These are phyloP conservation scores for Cybosia mesomella DNA, from an alignment of 2,888 invertebrate species.

Conservation along the genomic window DNA sequence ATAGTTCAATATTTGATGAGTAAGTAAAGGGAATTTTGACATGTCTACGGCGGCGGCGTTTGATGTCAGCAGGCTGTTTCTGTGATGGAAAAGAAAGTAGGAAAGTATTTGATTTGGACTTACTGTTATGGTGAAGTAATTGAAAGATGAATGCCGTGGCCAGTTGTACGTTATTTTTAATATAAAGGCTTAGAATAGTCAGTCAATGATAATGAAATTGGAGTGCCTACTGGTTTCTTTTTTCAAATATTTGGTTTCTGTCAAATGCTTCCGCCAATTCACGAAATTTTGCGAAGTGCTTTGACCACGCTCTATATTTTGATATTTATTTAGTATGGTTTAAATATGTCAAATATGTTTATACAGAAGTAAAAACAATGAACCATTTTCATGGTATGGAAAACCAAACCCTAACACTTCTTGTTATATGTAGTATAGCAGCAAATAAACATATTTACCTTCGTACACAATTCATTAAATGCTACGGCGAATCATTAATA, in stretches of 20 bases:
- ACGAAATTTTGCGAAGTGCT: not conserved
- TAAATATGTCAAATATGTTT: not conserved
- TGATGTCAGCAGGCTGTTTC: not conserved
- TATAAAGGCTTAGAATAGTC: not conserved
- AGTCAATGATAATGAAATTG: not conserved
- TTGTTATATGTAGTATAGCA: not conserved
- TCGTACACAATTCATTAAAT: conserved; percentile 17
- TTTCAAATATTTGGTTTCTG: not conserved
- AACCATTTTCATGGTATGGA: not conserved
- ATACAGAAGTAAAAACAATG: not conserved
- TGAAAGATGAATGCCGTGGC: not conserved
- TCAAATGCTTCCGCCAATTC: not conserved
- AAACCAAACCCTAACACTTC: not conserved
- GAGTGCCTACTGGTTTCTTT: not conserved
- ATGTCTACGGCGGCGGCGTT: not conserved
- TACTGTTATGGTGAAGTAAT: conserved; percentile 4
- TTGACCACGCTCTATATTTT: too few relatives aligned
- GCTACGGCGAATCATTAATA: conserved; percentile 60
- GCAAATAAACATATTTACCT: not conserved
- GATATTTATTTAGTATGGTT: too few relatives aligned
- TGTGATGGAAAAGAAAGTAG: not conserved
- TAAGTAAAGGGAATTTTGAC: conserved; percentile 5
- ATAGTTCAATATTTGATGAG: conserved; percentile 19
- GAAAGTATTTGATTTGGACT: not conserved
- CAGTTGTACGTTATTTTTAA: not conserved